Conservation (phyloP, 2,797 vertebrate species). For the Acanthopagrus latus region DNA sequence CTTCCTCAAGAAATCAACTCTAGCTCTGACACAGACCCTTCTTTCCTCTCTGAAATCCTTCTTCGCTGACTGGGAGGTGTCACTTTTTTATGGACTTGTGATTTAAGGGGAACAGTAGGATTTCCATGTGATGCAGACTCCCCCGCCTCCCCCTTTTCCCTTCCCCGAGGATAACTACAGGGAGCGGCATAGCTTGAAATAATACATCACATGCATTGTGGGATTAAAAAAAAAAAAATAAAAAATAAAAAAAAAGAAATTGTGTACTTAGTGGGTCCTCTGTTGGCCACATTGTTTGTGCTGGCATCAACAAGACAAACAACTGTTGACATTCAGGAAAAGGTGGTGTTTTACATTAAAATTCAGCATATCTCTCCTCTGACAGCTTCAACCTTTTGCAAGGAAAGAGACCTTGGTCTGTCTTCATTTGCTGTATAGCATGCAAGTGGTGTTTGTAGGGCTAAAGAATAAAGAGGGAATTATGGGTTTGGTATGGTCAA, state of each 20-base stretch:
- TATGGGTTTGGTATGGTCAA: slow-evolving; percentile 27
- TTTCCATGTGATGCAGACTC: slow-evolving; percentile 27
- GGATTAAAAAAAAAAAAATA: not conserved
- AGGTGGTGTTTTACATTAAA: slow-evolving; percentile 45
- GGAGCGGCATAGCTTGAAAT: slow-evolving; percentile 36
- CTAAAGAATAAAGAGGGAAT: slow-evolving; percentile 22
- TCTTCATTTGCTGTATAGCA: slow-evolving; percentile 44
- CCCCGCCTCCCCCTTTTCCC: not conserved
- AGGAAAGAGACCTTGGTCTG: slow-evolving; percentile 43
- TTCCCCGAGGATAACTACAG: slow-evolving; percentile 1
- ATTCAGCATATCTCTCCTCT: slow-evolving; percentile 64
- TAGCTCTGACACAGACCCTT: slow-evolving; percentile 15
- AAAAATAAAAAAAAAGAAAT: too few species aligned
- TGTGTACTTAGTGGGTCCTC: not conserved
- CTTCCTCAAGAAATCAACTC: slow-evolving; percentile 3
- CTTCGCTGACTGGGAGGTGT: slow-evolving; percentile 29
- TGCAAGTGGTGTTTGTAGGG: slow-evolving; percentile 17
- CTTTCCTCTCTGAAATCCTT: not conserved
- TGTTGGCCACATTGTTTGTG: slow-evolving; percentile 33
- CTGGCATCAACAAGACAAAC: slow-evolving; percentile 41
- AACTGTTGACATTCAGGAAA: slow-evolving; percentile 30
- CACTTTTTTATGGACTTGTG: slow-evolving; percentile 28
- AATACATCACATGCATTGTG: slow-evolving; percentile 34
- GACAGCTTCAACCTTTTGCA: slow-evolving; percentile 52
- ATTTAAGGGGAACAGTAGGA: slow-evolving; percentile 27